These are phyloP conservation scores for Sisyra nigra DNA, from an alignment of 2,888 invertebrate species.

Conservation along the genomic window DNA sequence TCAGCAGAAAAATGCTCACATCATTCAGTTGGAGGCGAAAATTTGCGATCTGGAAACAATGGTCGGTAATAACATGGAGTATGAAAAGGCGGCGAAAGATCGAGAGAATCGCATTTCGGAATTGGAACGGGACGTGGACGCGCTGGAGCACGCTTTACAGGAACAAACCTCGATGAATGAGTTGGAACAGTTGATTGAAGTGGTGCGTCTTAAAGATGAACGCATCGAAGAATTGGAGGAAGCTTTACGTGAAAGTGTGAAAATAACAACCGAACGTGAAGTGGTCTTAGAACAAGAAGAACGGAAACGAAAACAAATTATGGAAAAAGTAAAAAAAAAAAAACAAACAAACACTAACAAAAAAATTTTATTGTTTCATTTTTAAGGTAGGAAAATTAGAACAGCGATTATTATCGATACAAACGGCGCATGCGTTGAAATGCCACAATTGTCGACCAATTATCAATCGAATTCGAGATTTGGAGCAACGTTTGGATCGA, in stretches of 20 bases:
- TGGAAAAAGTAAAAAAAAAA: conserved; percentile 43
- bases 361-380: not conserved
- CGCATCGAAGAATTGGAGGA: conserved; percentile 69
- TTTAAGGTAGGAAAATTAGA: conserved; percentile 51
- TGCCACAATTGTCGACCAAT: conserved; percentile 52
- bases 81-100: conserved; percentile 5
- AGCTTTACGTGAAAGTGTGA: conserved; percentile 65
- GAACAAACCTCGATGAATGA: conserved; percentile 32
- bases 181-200: conserved; percentile 37
- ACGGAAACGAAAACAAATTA: conserved; percentile 40
- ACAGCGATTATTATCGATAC: conserved; percentile 48
- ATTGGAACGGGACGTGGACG: conserved; percentile 35
- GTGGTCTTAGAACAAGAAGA: conserved; percentile 48
- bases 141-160: conserved; percentile 33
- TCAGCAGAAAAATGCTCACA: not conserved
- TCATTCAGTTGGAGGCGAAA: conserved; percentile 2
- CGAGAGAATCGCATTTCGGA: conserved; percentile 21
- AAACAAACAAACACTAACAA: too few species aligned
- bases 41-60: not conserved
- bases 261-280: conserved; percentile 52
- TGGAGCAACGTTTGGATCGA: conserved; percentile 42
- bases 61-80: not conserved
- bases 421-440: conserved; percentile 49
- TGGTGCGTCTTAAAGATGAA: conserved; percentile 41
- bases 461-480: conserved; percentile 41